Conservation (phyloP, 1,140 invertebrate genomes). For the Scaptomyza pallida region DNA sequence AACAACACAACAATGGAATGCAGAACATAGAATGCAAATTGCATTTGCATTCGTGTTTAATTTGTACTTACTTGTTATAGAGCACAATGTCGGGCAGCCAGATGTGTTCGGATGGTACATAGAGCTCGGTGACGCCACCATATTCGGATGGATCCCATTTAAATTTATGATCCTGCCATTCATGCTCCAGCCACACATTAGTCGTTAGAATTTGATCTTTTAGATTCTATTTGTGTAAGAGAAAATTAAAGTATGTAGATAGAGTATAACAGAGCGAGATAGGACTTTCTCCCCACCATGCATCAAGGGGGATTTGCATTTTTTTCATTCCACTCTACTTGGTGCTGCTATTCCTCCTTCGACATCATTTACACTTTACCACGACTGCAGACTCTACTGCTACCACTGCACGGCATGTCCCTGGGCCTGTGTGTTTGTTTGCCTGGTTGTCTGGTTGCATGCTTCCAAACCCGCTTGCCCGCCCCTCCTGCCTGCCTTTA, state of each 20-base stretch:
- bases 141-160: slow-evolving; percentile 98
- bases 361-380: slow-evolving; percentile 11
- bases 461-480: background rate
- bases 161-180: slow-evolving; percentile 99
- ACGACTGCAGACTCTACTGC: background rate
- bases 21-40: background rate
- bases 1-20: background rate
- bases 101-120: slow-evolving; percentile 96
- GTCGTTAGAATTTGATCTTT: slow-evolving; percentile 98
- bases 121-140: slow-evolving; percentile 95
- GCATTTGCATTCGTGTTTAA: background rate
- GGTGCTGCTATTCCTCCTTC: background rate
- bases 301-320: slow-evolving; percentile 67
- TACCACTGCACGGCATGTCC: background rate
- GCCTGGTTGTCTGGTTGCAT: slow-evolving; percentile 16
- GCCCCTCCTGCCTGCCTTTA: slow-evolving; percentile 23
- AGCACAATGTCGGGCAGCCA: slow-evolving; percentile 98
- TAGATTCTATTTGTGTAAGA: slow-evolving; percentile 89
- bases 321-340: background rate
- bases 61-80: slow-evolving; percentile 95
- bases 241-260: slow-evolving; percentile 22
- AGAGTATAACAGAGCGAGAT: slow-evolving; percentile 5
- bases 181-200: slow-evolving; percentile 98
- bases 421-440: slow-evolving; percentile 37
- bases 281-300: slow-evolving; percentile 40